A percentile compares a stretch with the other conserved stretches of the same genome.
Evolutionary conservation across 2,113 vertebrate species (phyloP).

Genomic region (Zingel zingel): DNA sequence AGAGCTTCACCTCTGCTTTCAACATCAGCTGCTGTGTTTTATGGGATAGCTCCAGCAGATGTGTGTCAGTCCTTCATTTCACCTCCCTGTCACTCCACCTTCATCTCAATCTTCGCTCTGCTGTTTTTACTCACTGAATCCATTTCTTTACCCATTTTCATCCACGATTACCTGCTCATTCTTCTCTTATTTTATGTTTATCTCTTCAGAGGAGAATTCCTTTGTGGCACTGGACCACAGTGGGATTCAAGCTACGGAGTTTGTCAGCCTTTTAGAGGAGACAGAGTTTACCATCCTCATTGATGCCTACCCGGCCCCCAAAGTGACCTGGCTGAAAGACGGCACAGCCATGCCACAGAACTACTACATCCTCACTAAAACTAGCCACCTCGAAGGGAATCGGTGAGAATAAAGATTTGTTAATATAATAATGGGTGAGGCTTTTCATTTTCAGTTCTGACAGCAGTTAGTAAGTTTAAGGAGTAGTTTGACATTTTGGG

Average conservation of each 20-base stretch:
- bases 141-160: not conserved
- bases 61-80: constrained; percentile 68
- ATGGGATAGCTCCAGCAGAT: constrained; percentile 77
- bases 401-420: constrained; percentile 81
- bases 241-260: constrained; percentile 86
- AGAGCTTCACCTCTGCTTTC: constrained; percentile 74
- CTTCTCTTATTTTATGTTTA: constrained; percentile 1
- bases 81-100: constrained; percentile 23
- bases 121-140: constrained; percentile 4
- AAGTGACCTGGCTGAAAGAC: constrained; percentile 91
- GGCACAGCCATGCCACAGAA: constrained; percentile 85
- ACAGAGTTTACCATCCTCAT: constrained; percentile 91
- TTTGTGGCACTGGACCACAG: constrained; percentile 90
- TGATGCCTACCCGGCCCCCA: constrained; percentile 89
- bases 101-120: not conserved
- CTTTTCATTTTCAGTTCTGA: not conserved
- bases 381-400: constrained; percentile 85
- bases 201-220: constrained; percentile 85
- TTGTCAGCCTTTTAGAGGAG: constrained; percentile 89
- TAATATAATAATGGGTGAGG: not conserved
- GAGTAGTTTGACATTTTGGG: not conserved
- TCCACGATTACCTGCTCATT: not conserved
- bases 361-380: constrained; percentile 87
- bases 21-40: constrained; percentile 71
- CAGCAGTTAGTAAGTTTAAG: not conserved